Evolutionary conservation across 1,140 invertebrate species (phyloP), one percentile per base, ranked within the genome.

Genomic region (Cherax destructor): DNA sequence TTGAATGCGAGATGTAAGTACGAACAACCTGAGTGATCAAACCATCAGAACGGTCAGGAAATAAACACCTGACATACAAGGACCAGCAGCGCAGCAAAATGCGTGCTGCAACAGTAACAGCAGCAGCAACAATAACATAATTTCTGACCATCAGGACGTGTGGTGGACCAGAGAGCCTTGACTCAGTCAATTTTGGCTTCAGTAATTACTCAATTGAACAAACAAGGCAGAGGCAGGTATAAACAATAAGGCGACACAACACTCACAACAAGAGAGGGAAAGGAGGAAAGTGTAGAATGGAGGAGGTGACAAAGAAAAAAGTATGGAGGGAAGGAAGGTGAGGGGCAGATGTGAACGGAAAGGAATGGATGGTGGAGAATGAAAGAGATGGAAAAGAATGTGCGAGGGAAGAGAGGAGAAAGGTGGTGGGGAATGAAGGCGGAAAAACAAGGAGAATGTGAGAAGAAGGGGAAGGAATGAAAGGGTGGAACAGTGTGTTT

Each of bases 171-270:
- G n/a, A 69, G 13, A 13, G 13, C 65, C n/a, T 69, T 18, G 65
- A 69, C n/a, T 13, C 13, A 69, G n/a, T 18, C 13, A 69, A 69
- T 41, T 41, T 41, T 41, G n/a, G 65, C 13, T 69, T n/a, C n/a
- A 18, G n/a, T 69, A n/a, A 69, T 69, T 18, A 69, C n/a, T n/a
- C n/a, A 18, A 13, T 83, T 49, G 30, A 4, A n/a, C 80, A 30
- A 16, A 83, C 80, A 56, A 69, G 61, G 83, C 59, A 84, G 83
- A 84, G 61, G 83, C 59, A 84, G 61, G 41, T 61, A 56, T n/a
- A 84, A 56, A 69, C 59, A 56, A 69, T 61, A 56, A 69, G 61
- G 83, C 59, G 30, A 13, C 21, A 61, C 1, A 84, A 84, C 16
- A 69, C 3, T 11, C 7, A 76, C 11, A 3, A 76, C 9, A n/a